phyloP scores from a whole-genome alignment of 1,140 invertebrate species.

The Drusus annulatus region DNA sequence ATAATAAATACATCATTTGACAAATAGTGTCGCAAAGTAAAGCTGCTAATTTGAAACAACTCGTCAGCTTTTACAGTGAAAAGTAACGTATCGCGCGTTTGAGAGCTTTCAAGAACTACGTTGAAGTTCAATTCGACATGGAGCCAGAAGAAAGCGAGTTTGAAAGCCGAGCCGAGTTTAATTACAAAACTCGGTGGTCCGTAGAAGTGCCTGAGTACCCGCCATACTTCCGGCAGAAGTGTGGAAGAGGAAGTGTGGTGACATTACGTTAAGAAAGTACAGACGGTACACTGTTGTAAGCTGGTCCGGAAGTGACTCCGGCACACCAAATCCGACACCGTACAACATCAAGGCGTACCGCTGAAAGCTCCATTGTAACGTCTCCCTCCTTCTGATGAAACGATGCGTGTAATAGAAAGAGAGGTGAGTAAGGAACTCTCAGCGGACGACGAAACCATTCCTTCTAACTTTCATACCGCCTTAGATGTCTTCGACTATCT shows the following conservation, averaged over 20 bases:
- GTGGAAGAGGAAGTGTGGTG: neutral
- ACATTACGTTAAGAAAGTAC: slow-evolving; percentile 9
- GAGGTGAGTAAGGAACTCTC: neutral
- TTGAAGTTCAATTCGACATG: too few species aligned
- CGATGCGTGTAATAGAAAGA: too few species aligned
- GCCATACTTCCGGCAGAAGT: slow-evolving; percentile 8
- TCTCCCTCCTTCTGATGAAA: too few species aligned
- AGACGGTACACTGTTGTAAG: neutral
- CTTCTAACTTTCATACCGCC: neutral
- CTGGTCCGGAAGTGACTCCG: neutral
- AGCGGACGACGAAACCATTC: neutral
- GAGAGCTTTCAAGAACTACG: too few species aligned
- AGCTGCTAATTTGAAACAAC: too few species aligned
- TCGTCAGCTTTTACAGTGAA: too few species aligned
- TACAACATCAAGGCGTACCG: neutral
- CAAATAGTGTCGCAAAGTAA: too few species aligned
- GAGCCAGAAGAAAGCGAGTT: too few species aligned
- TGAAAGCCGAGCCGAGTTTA: neutral
- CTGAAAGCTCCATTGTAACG: too few species aligned
- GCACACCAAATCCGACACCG: slow-evolving; percentile 16
- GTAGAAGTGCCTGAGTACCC: neutral
- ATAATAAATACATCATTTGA: too few species aligned
- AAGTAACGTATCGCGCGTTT: too few species aligned
- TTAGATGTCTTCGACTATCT: too few species aligned
- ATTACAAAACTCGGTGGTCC: slow-evolving; percentile 1